Evolutionary conservation across 2,113 vertebrate species (phyloP).

Genomic region (Casuarius casuarius): DNA sequence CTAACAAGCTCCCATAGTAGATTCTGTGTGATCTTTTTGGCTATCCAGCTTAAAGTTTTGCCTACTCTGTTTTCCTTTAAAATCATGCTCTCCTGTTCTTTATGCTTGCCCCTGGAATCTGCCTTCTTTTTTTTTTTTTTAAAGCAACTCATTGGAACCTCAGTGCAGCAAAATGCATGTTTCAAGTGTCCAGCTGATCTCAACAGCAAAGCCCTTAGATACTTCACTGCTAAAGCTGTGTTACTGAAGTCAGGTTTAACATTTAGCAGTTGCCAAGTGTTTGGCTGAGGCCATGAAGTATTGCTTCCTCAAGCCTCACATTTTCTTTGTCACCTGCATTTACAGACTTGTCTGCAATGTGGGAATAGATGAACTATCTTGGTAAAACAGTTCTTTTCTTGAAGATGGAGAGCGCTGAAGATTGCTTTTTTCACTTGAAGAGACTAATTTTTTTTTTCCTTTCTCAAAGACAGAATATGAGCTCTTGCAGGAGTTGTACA

Average conservation of each 20-base stretch:
- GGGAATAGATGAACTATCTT: neutral
- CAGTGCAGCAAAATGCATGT: neutral
- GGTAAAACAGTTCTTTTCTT: neutral
- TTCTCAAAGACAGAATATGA: slow-evolving; percentile 87
- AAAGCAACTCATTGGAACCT: neutral
- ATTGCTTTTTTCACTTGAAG: neutral
- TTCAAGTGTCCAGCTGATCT: neutral
- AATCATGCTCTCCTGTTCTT: neutral
- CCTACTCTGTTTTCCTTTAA: neutral
- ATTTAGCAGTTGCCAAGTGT: neutral
- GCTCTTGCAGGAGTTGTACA: slow-evolving; percentile 90
- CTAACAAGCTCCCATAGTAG: neutral
- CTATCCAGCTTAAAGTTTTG: neutral
- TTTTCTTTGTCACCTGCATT: neutral
- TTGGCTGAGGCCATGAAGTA: neutral
- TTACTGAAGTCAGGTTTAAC: neutral
- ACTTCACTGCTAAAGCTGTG: neutral
- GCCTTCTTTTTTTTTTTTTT: neutral
- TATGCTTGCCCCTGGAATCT: neutral
- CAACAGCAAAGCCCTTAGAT: neutral
- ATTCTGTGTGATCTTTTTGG: neutral
- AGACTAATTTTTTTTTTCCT: neutral
- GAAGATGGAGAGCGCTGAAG: neutral
- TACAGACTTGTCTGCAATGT: neutral
- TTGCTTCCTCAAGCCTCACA: neutral